These are phyloP conservation scores for Clepsis dumicolana DNA, from an alignment of 2,888 invertebrate species.

Conservation along the genomic window DNA sequence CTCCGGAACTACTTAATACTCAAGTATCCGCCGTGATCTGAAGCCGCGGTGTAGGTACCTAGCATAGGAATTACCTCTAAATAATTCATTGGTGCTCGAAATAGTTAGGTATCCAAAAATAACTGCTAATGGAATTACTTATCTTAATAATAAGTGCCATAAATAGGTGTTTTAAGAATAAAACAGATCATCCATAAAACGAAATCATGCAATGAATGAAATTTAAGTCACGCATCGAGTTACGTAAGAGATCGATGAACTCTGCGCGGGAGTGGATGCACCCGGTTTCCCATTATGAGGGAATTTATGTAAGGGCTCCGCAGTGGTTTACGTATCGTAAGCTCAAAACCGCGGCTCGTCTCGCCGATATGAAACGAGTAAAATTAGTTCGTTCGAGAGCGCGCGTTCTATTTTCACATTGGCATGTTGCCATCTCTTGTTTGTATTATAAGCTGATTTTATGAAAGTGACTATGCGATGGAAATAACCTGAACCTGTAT, in stretches of 20 bases:
- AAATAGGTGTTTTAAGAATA: not conserved
- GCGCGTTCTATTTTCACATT: slow-evolving; percentile 79
- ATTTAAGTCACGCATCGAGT: slow-evolving; percentile 11
- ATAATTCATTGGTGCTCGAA: no score
- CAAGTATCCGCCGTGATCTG: no score
- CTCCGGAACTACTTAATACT: no score
- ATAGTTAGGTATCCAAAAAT: no score
- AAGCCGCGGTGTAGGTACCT: no score
- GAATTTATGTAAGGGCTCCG: slow-evolving; percentile 54
- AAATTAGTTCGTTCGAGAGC: slow-evolving; percentile 83
- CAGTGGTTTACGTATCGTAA: slow-evolving; percentile 70
- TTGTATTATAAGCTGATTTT: slow-evolving; percentile 87
- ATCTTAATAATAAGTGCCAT: no score
- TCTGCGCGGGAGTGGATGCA: slow-evolving; percentile 23
- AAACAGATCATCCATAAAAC: not conserved
- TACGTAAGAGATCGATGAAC: slow-evolving; percentile 28
- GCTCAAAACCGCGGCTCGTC: slow-evolving; percentile 59
- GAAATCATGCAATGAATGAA: slow-evolving; percentile 13
- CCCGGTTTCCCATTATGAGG: slow-evolving; percentile 43
- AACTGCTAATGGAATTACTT: no score
- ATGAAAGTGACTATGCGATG: slow-evolving; percentile 85
- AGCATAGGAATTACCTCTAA: no score
- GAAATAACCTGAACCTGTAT: slow-evolving; percentile 84
- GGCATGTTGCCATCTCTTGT: slow-evolving; percentile 83
- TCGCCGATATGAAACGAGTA: slow-evolving; percentile 68